Base-by-base conservation (phyloP, 1,140 invertebrate species). In the Triops longicaudatus region DNA sequence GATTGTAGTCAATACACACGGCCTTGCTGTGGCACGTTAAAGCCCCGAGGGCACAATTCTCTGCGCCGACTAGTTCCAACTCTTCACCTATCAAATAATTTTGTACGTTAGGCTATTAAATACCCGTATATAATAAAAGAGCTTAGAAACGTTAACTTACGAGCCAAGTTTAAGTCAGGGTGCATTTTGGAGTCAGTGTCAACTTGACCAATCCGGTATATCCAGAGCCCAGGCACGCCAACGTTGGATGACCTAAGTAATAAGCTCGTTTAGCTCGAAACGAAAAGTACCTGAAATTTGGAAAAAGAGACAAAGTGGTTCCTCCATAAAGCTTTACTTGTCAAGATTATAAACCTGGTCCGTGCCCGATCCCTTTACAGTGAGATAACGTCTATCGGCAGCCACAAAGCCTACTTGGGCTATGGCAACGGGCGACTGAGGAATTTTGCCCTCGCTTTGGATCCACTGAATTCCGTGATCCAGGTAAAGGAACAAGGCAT, bases 401-500 rank as follows among this genome's bases (percentile, higher is more conserved):
- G 91, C 89, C 78, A 96, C 90, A 80, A 98, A 92, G n/a, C 83
- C 80, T 75, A 91, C 94, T 85, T 98, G 96, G 17, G 93, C 95
- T 79, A 92, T 90, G 0, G 94, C 93, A 82, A 98, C 94, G 1
- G 91, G 91, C 5, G 92, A 80, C 27, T 90, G 90, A 4, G 86
- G 83, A 28, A 82, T 83, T 79, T 89, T 88, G 77, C 87, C 88
- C 12, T 83, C 82, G 72, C 90, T 92, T 83, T 93, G 91, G 71
- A 96, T 90, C 96, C 96, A 98, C 82, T 95, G 90, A 63, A 98
- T 91, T 0, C 95, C 94, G 80, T 90, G 87, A 79, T 93, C 90
- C 1, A 93, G 90, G 83, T 98, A 98, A 50, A 96, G 84, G 80
- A 97, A 89, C 81, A 95, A 89, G 0, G 90, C 91, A 82, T 91